Evolutionary conservation across 2,888 invertebrate species (phyloP).

Genomic region (Cheilosia urbana): DNA sequence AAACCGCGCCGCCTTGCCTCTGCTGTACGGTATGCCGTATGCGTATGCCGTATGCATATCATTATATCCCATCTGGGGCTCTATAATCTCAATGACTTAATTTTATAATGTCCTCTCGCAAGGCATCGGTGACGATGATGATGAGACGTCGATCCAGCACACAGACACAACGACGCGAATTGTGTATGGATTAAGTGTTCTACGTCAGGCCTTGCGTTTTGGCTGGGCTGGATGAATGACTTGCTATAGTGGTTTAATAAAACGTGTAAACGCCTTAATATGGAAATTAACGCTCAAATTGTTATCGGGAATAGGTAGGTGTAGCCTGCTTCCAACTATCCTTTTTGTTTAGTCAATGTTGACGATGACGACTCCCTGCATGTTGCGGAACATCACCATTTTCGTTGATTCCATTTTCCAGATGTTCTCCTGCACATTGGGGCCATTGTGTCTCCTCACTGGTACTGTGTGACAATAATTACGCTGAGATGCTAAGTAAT

Average conservation of each 20-base stretch:
- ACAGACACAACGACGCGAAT: conserved; percentile 9
- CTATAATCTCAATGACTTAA: conserved; percentile 73
- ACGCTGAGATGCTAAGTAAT: conserved; percentile 58
- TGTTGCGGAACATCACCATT: conserved; percentile 25
- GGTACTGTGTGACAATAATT: conserved; percentile 59
- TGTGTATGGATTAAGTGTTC: conserved; percentile 1
- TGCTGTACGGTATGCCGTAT: conserved; percentile 28
- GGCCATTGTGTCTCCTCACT: not conserved
- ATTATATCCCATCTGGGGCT: conserved; percentile 68
- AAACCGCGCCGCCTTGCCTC: conserved; percentile 28
- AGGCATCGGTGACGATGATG: conserved; percentile 25
- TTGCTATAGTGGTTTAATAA: conserved; percentile 52
- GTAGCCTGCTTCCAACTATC: conserved; percentile 9
- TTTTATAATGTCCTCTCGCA: conserved; percentile 60
- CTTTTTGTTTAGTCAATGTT: conserved; percentile 2
- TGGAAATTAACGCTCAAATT: conserved; percentile 57
- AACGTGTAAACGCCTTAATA: conserved; percentile 58
- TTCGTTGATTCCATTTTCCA: conserved; percentile 19
- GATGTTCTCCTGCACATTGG: conserved; percentile 15
- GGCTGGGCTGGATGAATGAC: conserved; percentile 37
- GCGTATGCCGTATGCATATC: conserved; percentile 66
- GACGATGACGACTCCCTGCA: not conserved
- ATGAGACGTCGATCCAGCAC: conserved; percentile 8
- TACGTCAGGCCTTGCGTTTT: conserved; percentile 8
- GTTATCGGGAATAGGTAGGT: conserved; percentile 21